Evolutionary conservation across 2,113 vertebrate species (phyloP), one percentile per base, ranked within the genome.

Genomic region (Oostethus manadensis): DNA sequence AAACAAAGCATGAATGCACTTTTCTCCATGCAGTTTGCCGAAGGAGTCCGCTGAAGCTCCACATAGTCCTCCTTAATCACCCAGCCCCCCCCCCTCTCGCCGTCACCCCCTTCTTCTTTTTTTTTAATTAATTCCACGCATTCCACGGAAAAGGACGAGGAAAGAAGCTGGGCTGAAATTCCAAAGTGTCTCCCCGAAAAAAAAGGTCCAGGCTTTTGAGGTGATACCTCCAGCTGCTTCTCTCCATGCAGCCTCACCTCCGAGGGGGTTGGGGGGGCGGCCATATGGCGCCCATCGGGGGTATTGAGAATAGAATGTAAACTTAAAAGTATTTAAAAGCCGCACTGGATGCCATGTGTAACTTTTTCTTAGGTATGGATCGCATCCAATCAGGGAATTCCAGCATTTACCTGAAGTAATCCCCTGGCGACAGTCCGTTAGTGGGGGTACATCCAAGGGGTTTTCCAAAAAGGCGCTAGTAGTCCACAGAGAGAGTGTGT

Each of bases 181-280:
- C 88, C 89, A 92, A 92, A 90, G 88, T 94, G 92, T 93, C 92
- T 91, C 88, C 89, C 90, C 91, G 17, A 49, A 49, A 50, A 16
- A 53, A 33, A n/a, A 69, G 68, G 66, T 68, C 74, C 76, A 74
- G 74, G 81, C 77, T 62, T n/a, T 58, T 50, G 78, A 67, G 78
- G 77, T 84, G 84, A 83, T 84, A 86, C 84, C 83, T 88, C 89
- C 90, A 88, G 84, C 87, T 90, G 87, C 18, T 38, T 55, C 51
- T 54, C 33, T 82, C 80, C 88, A 42, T 14, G 38, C 38, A 73
- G 79, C 62, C 35, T 46, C 77, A 69, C 73, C 66, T 76, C 70
- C 54, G 46, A 71, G 51, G 72, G 71, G 60, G 75, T 59, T 51
- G 46, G 73, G 51, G 72, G 71, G 60, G 75, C 58, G 55, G 62